Evolutionary conservation across 2,113 vertebrate species (phyloP).

Genomic region (Suncus etruscus): DNA sequence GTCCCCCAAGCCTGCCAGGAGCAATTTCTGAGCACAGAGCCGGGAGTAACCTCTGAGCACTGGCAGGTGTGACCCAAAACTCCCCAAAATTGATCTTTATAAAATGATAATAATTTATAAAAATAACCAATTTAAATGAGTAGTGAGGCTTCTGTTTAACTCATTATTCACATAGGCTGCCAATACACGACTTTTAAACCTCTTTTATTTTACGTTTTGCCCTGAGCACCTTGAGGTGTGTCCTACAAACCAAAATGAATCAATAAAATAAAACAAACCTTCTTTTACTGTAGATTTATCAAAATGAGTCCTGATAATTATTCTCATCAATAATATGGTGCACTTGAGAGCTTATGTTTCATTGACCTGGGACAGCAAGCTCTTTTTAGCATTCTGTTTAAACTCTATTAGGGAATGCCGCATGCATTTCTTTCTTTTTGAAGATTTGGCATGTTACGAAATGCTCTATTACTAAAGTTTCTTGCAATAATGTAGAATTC

Average conservation of each 20-base stretch:
- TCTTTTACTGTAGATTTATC: neutral
- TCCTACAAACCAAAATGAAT: too few relatives aligned
- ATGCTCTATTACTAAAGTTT: neutral
- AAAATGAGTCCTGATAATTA: neutral
- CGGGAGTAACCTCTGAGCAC: too few relatives aligned
- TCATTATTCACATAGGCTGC: neutral
- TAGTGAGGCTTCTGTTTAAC: neutral
- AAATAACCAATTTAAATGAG: neutral
- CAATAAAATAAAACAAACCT: neutral
- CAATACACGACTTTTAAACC: neutral
- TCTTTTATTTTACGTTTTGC: too few relatives aligned
- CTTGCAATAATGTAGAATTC: neutral
- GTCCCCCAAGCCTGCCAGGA: too few relatives aligned
- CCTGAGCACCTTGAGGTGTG: too few relatives aligned
- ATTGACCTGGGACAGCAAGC: neutral
- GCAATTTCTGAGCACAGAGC: too few relatives aligned
- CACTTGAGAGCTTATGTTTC: neutral
- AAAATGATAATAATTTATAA: conserved; percentile 17
- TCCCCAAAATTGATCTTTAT: neutral
- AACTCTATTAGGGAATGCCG: neutral
- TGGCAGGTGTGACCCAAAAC: too few relatives aligned
- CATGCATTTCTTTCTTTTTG: neutral
- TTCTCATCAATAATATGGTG: neutral
- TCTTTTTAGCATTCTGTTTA: neutral
- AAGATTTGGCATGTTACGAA: neutral